A percentile compares a stretch with the other conserved stretches of the same genome.
Evolutionary conservation across 2,888 invertebrate genomes (phyloP).

Genomic region (Shargacucullia verbasci): DNA sequence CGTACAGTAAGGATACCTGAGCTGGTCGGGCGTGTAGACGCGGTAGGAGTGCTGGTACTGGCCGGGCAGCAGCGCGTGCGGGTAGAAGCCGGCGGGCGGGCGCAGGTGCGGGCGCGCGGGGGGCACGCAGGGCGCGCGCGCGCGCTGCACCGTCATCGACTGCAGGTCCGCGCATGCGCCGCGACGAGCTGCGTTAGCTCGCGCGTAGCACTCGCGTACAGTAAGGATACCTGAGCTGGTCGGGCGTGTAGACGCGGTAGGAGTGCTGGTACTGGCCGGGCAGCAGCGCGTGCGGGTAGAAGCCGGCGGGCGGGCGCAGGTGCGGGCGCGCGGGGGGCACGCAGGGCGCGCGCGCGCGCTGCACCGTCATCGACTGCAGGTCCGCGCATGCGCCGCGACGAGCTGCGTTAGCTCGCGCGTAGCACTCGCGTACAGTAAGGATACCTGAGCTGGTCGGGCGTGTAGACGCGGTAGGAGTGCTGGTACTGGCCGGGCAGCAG

Average conservation of each 20-base stretch:
- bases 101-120: conserved; percentile 72
- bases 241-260: conserved; percentile 93
- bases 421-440: conserved; percentile 91
- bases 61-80: conserved; percentile 97
- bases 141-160: conserved; percentile 94
- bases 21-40: conserved; percentile 94
- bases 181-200: conserved; percentile 93
- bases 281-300: conserved; percentile 97
- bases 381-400: conserved; percentile 95
- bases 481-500: conserved; percentile 99
- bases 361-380: conserved; percentile 96
- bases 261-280: conserved; percentile 98
- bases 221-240: conserved; percentile 91
- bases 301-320: conserved; percentile 86
- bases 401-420: conserved; percentile 94
- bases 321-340: conserved; percentile 84
- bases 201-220: conserved; percentile 97
- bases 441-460: conserved; percentile 92
- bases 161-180: conserved; percentile 97
- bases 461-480: conserved; percentile 94
- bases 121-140: conserved; percentile 82
- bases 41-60: conserved; percentile 97
- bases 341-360: conserved; percentile 84
- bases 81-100: conserved; percentile 92
- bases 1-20: too few relatives aligned